Evolutionary conservation across 2,113 vertebrate species (phyloP).

Genomic region (Siphamia tubifer): DNA sequence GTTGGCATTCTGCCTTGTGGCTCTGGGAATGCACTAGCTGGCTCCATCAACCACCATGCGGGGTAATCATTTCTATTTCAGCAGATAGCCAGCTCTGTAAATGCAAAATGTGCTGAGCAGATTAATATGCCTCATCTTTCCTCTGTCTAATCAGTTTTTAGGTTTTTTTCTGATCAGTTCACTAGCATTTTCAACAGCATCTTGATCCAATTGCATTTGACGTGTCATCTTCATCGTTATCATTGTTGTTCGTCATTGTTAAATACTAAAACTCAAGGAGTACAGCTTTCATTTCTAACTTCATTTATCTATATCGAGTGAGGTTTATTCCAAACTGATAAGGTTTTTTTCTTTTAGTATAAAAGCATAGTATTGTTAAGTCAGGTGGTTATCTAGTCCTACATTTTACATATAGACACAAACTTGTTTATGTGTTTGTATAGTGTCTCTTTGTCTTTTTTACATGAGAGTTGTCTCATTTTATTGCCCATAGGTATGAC

Average conservation of each 20-base stretch:
- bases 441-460: background rate
- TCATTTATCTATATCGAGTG: too few relatives aligned
- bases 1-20: slow-evolving; percentile 90
- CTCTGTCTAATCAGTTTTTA: background rate
- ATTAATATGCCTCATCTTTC: background rate
- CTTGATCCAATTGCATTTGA: too few relatives aligned
- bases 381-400: background rate
- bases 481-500: slow-evolving; percentile 78
- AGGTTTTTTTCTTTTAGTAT: too few relatives aligned
- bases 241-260: too few relatives aligned
- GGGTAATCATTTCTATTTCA: slow-evolving; percentile 77
- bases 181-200: too few relatives aligned
- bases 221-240: too few relatives aligned
- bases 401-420: background rate
- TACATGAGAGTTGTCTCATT: background rate
- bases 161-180: too few relatives aligned
- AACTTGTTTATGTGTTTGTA: background rate
- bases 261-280: too few relatives aligned
- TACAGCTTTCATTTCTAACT: too few relatives aligned
- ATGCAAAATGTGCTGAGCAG: background rate
- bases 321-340: too few relatives aligned
- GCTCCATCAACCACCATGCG: slow-evolving; percentile 86
- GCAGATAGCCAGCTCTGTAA: background rate
- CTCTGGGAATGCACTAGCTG: slow-evolving; percentile 90
- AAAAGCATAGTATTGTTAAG: too few relatives aligned